A percentile compares a stretch with the other conserved stretches of the same genome.
These are phyloP conservation scores for Galago senegalensis DNA, from an alignment of 2,797 vertebrate species.

Conservation along the genomic window DNA sequence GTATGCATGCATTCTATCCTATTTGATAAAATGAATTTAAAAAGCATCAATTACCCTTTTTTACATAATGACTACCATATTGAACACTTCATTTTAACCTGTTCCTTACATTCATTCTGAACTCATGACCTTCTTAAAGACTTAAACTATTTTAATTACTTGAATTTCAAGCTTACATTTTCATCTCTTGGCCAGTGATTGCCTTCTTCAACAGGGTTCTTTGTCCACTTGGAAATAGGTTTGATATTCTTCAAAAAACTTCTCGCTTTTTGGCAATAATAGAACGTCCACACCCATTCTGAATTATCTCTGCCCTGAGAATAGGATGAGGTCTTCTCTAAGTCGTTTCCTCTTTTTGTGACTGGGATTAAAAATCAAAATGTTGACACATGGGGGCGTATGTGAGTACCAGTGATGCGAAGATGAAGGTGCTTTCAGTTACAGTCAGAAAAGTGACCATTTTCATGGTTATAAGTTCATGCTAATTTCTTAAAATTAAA, in stretches of 20 bases:
- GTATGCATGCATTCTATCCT: not conserved
- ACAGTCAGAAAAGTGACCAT: not conserved
- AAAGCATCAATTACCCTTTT: not conserved
- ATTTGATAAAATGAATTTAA: not conserved
- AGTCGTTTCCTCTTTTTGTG: not conserved
- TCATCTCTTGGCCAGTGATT: not conserved
- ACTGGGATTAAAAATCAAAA: too few species aligned
- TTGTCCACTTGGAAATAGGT: not conserved
- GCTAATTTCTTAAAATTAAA: not conserved
- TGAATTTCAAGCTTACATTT: slow-evolving; percentile 5
- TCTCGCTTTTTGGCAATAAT: not conserved
- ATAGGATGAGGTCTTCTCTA: not conserved
- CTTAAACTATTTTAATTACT: not conserved
- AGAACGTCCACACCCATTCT: not conserved
- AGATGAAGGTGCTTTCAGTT: not conserved
- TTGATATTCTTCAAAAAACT: not conserved
- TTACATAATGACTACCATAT: not conserved
- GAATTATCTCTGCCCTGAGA: not conserved
- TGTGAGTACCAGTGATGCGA: not conserved
- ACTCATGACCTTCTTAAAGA: not conserved
- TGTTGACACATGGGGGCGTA: too few species aligned
- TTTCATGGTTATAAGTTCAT: not conserved
- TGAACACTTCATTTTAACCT: not conserved
- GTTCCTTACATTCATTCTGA: slow-evolving; percentile 19
- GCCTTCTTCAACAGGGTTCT: not conserved